Evolutionary conservation across 2,797 vertebrate genomes (phyloP), one percentile per base, ranked within the genome.

Genomic region (Ambastaia sidthimunki): DNA sequence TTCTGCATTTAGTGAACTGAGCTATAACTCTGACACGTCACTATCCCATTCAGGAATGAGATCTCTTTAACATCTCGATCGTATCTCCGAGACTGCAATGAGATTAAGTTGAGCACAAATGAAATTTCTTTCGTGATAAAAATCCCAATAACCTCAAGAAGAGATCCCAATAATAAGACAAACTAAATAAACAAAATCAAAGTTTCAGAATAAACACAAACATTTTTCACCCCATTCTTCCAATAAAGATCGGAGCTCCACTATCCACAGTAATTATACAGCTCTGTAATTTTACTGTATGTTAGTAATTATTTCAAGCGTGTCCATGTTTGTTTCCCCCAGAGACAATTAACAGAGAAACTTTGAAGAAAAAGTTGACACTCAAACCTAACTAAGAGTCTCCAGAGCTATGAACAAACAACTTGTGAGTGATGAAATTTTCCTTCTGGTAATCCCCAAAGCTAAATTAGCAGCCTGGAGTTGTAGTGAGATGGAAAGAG

Each of bases 401-500:
- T 52, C 50, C 50, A 18, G 50, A 9, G 54, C 54, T 57, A 21
- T 11, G 16, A 18, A 34, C 48, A 54, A 67, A 41, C 48, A 66
- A 54, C 34, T 6, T 75, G 19, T 47, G 12, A 68, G 74, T 19
- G 10, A 57, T 59, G 31, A 15, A 7, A 50, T 16, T 18, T 50
- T 74, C 28, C 15, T 25, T 63, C 25, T 74, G 31, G 28, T 62
- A 70, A 66, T 76, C 44, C 31, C 37, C 50, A 16, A 78, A 85
- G 82, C 15, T 59, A 28, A 80, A 57, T 18, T 16, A 66, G 67
- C 50, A 44, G 15, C 72, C 71, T 76, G 71, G 13, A 72, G 80
- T 85, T 31, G 80, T 83, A 81, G 28, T 19, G 67, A 81, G 76
- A 81, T 79, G 63, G 52, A 63, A 80, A 84, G 80, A 85, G 74